Base-by-base conservation (phyloP, 1,140 invertebrate species). In the Halictus rubicundus region DNA sequence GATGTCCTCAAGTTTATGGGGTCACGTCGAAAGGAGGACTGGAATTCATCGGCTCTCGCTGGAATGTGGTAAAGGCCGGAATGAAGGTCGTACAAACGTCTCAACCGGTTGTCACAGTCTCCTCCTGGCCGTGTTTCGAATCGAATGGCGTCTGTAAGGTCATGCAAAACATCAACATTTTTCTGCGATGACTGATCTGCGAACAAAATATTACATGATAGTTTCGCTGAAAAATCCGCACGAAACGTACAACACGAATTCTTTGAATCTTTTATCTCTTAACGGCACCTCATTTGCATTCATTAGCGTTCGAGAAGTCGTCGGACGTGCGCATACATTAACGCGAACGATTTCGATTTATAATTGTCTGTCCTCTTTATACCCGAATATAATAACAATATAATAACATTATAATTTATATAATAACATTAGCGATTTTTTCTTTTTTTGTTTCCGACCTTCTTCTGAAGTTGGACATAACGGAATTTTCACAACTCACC, bases 61-160 rank as follows among this genome's bases (percentile, higher is more conserved):
- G 87, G 88, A 90, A 90, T 89, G 87, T 88, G 83, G 82, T 79
- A 89, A 90, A 90, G 88, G 87, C 88, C 88, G 87, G 87, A 90
- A 89, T 87, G 88, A 89, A 90, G 89, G 88, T 88, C 87, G 89
- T 70, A 80, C 61, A 75, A 78, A 73, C 57, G 70, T 69, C 19
- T 74, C 61, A 66, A 84, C 77, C 66, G 80, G 74, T 82, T 61
- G 64, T 66, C 64, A 57, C 57, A 42, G 25, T 73, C 42, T 78
- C 73, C 74, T 65, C 73, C 63, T 83, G 71, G 68, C 70, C 86
- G 74, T 83, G 70, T 82, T 88, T 81, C 77, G 78, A 80, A 69
- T 71, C 65, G 70, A 70, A 83, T 84, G 75, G 82, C 83, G 76
- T 37, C 64, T 8, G 72, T 76, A 80, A 83, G 81, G 83, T 78